A percentile compares a stretch with the other conserved stretches of the same genome.
Conservation (phyloP, 2,113 vertebrate species). For the Trogon melanurus region DNA sequence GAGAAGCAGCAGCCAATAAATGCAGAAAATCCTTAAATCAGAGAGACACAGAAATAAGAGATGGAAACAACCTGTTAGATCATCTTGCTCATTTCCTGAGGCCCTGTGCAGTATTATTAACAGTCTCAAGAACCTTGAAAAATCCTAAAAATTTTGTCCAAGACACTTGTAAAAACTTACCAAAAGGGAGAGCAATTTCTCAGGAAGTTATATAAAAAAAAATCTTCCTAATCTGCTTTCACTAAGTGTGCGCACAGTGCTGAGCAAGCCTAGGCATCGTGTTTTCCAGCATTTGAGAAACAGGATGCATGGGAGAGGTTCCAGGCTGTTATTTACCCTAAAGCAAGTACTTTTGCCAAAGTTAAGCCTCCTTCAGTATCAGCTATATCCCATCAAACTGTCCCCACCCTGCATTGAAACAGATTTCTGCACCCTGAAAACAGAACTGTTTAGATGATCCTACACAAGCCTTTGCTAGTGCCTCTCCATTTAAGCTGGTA, state of each 20-base stretch:
- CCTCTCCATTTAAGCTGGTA: background rate
- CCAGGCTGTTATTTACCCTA: background rate
- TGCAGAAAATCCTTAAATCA: constrained; percentile 65
- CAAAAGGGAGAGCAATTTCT: constrained; percentile 22
- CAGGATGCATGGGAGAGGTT: background rate
- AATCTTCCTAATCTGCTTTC: background rate
- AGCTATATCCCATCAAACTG: background rate
- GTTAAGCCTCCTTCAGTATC: background rate
- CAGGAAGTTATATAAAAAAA: background rate
- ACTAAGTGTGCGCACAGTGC: accelerated
- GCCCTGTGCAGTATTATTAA: constrained; percentile 29
- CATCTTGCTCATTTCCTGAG: constrained; percentile 1
- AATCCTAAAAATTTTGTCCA: constrained; percentile 36
- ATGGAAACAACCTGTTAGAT: constrained; percentile 51
- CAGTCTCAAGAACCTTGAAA: constrained; percentile 36
- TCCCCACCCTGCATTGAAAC: accelerated
- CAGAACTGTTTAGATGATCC: background rate
- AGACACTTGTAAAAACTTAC: constrained; percentile 40
- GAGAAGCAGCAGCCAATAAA: constrained; percentile 49
- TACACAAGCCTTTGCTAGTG: background rate
- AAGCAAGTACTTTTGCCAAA: background rate
- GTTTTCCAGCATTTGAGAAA: background rate
- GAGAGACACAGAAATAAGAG: constrained; percentile 42
- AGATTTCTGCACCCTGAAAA: background rate
- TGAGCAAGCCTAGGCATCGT: background rate